phyloP scores from a whole-genome alignment of 2,888 invertebrate species.

The Ommatoiulus sabulosus region DNA sequence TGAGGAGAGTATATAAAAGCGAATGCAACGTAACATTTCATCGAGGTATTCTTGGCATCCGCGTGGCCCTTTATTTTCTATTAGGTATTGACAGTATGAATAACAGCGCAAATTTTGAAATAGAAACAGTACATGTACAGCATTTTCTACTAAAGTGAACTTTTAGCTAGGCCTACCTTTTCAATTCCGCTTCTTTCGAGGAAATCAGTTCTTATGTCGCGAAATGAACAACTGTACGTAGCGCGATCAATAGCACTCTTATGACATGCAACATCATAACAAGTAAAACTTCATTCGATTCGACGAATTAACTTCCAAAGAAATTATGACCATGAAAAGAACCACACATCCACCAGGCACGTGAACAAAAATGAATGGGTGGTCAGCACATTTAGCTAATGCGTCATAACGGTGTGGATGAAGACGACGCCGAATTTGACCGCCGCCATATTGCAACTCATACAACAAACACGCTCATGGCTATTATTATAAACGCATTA shows the following conservation, averaged over 20 bases:
- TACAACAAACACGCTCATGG: neutral
- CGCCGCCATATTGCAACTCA: slow-evolving; percentile 4
- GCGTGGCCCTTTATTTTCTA: too few relatives aligned
- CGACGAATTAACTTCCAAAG: neutral
- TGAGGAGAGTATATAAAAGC: too few relatives aligned
- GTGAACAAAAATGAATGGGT: neutral
- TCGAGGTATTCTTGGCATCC: too few relatives aligned
- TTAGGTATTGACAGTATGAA: too few relatives aligned
- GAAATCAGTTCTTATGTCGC: neutral
- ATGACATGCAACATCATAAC: neutral
- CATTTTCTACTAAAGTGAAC: neutral
- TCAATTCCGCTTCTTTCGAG: neutral
- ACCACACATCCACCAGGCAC: neutral
- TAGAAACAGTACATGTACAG: neutral
- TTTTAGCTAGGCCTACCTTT: slow-evolving; percentile 29
- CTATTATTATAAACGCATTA: too few relatives aligned
- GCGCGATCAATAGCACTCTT: neutral
- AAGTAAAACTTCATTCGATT: neutral
- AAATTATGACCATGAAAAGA: slow-evolving; percentile 11
- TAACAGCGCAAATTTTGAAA: too few relatives aligned
- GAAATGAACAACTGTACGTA: neutral
- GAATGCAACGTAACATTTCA: too few relatives aligned
- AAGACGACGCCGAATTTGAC: neutral
- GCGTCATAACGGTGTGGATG: neutral
- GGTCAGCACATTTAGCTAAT: slow-evolving; percentile 34